Evolutionary conservation across 2,888 invertebrate species (phyloP), one percentile per base, ranked within the genome.

Genomic region (Orthonychiurus folsomi): DNA sequence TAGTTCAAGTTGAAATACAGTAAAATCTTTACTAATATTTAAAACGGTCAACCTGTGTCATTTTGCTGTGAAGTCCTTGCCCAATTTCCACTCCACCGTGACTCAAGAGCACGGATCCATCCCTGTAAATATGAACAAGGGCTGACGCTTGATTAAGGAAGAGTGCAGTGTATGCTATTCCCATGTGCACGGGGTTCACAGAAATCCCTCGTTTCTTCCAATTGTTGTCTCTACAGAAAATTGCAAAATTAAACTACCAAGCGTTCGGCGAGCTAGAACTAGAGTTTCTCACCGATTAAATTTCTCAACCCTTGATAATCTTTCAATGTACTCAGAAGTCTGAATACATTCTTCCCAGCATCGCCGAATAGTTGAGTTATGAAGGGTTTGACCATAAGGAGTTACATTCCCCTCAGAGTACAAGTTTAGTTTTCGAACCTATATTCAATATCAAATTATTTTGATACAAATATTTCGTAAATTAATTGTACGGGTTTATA

Each of bases 331-430:
- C 66, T 86, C 80, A 5, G 89, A 84, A 73, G 85, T 84, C 56
- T 80, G 74, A 0, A 88, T 73, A 74, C 90, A 90, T 76, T 93
- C 88, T 2, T 83, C 78, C 86, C 92, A 92, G 75, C 93, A 94
- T 65, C 81, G 79, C 59, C 79, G 78, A 59, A 90, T 74, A 0
- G 86, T 91, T 74, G 89, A 91, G 71, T 87, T 80, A 1, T 80
- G 80, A 59, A 95, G 76, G 52, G 76, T 75, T 78, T 91, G 89
- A 60, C 87, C 86, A 73, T 86, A 93, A 74, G 87, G 88, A 0
- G 92, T 93, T 1, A 76, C 69, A 67, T 87, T 84, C 9, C 89
- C 90, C 74, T 89, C 87, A 72, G 81, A 80, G 74, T 88, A 92
- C 71, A 95, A 80, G 78, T 96, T 95, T 21, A 86, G 73, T 73